Conservation (phyloP, 2,113 vertebrate species). For the Gobio gobio region DNA sequence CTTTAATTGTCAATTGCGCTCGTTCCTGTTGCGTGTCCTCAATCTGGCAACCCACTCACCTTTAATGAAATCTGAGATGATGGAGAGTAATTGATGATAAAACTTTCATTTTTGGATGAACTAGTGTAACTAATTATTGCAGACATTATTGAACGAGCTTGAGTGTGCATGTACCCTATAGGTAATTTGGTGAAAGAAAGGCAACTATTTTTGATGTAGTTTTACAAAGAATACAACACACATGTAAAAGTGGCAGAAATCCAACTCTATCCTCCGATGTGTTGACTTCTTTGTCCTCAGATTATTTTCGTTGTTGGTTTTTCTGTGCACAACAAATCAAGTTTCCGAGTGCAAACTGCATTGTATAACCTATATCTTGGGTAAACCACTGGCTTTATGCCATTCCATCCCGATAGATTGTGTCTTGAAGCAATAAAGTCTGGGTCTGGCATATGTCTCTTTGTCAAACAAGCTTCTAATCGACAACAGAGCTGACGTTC, state of each 20-base stretch:
- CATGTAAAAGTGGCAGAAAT: conserved; percentile 2
- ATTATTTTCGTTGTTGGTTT: neutral
- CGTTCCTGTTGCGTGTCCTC: too few relatives aligned
- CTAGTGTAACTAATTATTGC: too few relatives aligned
- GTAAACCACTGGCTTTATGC: neutral
- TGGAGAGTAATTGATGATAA: too few relatives aligned
- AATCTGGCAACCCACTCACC: too few relatives aligned
- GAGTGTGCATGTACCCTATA: too few relatives aligned
- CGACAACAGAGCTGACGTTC: neutral
- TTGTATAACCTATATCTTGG: neutral
- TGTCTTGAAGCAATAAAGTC: conserved; percentile 14
- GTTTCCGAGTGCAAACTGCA: neutral
- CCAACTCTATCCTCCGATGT: conserved; percentile 3
- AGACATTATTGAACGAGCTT: too few relatives aligned
- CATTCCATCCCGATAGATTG: conserved; percentile 9
- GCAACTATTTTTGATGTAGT: neutral
- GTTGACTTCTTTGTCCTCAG: conserved; percentile 1
- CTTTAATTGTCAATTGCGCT: too few relatives aligned
- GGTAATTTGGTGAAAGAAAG: neutral
- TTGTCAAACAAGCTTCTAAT: conserved; percentile 26
- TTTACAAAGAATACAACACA: conserved; percentile 3
- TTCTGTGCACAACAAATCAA: conserved; percentile 16
- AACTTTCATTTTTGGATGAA: too few relatives aligned
- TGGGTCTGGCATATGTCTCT: conserved; percentile 14
- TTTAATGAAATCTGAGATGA: too few relatives aligned